Evolutionary conservation across 2,888 invertebrate species (phyloP).

Genomic region (Ochlodes sylvanus): DNA sequence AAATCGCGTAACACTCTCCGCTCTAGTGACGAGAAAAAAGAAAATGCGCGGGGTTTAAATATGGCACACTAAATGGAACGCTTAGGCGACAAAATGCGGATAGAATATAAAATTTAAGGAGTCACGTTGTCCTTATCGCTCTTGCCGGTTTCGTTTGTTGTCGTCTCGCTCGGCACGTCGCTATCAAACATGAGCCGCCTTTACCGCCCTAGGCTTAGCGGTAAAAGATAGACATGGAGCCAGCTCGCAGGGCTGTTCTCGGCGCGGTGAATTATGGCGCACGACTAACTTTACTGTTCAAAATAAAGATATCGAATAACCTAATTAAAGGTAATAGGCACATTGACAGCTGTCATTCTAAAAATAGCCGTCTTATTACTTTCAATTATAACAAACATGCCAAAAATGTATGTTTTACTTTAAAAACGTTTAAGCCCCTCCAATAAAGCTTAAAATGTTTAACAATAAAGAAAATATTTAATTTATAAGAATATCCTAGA

Average conservation of each 20-base stretch:
- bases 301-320: conserved; percentile 63
- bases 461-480: conserved; percentile 6
- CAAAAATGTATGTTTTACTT: too few species aligned
- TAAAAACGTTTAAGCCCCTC: too few species aligned
- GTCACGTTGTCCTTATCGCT: conserved; percentile 64
- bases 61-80: conserved; percentile 85
- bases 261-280: conserved; percentile 53
- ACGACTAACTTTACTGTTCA: conserved; percentile 66
- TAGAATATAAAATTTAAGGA: conserved; percentile 85
- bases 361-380: not conserved
- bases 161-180: conserved; percentile 63
- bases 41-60: conserved; percentile 81
- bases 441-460: too few species aligned
- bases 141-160: conserved; percentile 50
- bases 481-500: not conserved
- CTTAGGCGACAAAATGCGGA: conserved; percentile 85
- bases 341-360: conserved; percentile 19
- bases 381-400: not conserved
- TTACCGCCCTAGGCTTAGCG: conserved; percentile 82
- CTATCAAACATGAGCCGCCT: conserved; percentile 76
- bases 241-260: conserved; percentile 67
- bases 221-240: conserved; percentile 81
- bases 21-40: conserved; percentile 73
- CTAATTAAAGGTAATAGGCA: conserved; percentile 57
- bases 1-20: conserved; percentile 75